phyloP scores from a whole-genome alignment of 1,140 invertebrate genomes.

The Muscidifurax raptorellus region DNA sequence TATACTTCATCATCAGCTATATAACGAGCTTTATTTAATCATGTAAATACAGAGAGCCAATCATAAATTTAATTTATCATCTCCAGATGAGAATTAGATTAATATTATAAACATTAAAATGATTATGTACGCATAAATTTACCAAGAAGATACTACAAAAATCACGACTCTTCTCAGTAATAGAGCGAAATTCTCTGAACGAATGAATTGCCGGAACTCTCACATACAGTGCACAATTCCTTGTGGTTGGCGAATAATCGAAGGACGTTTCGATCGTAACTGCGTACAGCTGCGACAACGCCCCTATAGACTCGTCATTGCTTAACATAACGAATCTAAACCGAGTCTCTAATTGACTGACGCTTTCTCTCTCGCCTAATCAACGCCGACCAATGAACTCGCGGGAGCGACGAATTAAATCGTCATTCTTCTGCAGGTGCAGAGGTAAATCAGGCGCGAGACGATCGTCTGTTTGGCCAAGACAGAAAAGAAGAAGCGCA shows the following conservation, averaged over 20 bases:
- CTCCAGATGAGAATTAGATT: no score
- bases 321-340: conserved; percentile 41
- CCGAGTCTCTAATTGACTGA: conserved; percentile 28
- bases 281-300: not conserved
- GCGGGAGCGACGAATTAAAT: not conserved
- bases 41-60: no score
- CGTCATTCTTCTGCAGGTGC: not conserved
- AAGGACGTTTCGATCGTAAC: not conserved
- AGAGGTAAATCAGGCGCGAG: not conserved
- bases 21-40: no score
- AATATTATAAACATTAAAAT: no score
- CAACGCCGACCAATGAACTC: conserved; percentile 10
- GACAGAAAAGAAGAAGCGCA: not conserved
- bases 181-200: not conserved
- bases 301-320: conserved; percentile 19
- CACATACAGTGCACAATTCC: not conserved
- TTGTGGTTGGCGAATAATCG: not conserved
- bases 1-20: no score
- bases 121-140: no score
- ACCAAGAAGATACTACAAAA: no score
- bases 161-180: not conserved
- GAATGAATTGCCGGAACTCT: no score
- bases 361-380: conserved; percentile 17
- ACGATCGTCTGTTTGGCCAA: not conserved
- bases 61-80: no score